Base-by-base conservation (phyloP, 2,113 vertebrate species). In the Stomatorhinus ivindoensis region DNA sequence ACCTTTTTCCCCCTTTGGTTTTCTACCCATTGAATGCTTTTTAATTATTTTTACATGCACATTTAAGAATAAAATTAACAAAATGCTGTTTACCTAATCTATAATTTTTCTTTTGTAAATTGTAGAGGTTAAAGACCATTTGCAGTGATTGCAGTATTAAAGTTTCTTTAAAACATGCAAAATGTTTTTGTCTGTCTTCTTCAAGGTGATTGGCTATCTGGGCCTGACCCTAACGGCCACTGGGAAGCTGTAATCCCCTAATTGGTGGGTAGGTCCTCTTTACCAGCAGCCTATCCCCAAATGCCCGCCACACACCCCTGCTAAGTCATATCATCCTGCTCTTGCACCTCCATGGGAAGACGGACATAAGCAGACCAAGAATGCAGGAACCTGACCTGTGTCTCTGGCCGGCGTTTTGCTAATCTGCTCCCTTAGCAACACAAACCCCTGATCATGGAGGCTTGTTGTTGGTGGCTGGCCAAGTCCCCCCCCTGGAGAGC, bases 91-190 rank as follows among this genome's bases (percentile, higher is more conserved):
- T 90, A 90, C 87, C 86, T 90, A 90, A 88, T 90, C 86, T 83
- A 83, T 90, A 48, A 88, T 69, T 69, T 82, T 90, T 88, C 47
- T 90, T 90, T 90, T 90, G 76, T 90, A 90, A 88, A 90, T 88
- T 85, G 80, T 90, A 88, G 90, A 88, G 87, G 55, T 85, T 88
- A 86, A 85, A 86, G 82, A 50, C 61, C 44, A 86, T 90, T 90
- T 90, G 90, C 90, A 88, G 90, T 90, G 87, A 88, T 86, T 80
- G 84, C 90, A 88, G 90, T 88, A 90, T 90, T 90, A 88, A 90
- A 90, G 90, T 88, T 88, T 90, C 90, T 88, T 90, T 85, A 86
- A 90, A 69, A 51, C 87, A 90, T 24, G 10, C 17, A 27, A 44
- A 87, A 80, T 51, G 44, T 8, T 11, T 24, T 19, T 86, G 6